Conservation (phyloP, 2,797 vertebrate genomes). For the Bovichtus diacanthus region DNA sequence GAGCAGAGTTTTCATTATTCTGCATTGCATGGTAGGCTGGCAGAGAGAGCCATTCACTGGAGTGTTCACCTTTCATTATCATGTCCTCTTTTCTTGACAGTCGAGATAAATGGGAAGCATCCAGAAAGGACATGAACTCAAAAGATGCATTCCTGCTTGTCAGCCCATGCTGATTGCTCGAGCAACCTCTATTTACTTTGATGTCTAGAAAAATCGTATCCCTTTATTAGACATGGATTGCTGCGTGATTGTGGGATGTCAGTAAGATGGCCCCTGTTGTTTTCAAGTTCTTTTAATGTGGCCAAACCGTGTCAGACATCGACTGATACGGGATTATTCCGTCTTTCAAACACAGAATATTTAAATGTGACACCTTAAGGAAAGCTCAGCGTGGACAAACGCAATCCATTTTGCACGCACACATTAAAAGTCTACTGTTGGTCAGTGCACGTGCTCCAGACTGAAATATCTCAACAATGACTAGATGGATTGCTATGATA, state of each 20-base stretch:
- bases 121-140: conserved; percentile 76
- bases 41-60: conserved; percentile 63
- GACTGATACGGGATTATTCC: neutral
- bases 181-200: conserved; percentile 74
- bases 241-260: conserved; percentile 50
- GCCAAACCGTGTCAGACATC: conserved; percentile 30
- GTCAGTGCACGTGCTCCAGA: no score
- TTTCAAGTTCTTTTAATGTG: conserved; percentile 37
- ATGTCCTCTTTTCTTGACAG: conserved; percentile 78
- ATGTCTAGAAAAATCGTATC: conserved; percentile 52
- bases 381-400: neutral
- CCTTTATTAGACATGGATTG: conserved; percentile 61
- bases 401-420: neutral
- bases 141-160: conserved; percentile 79
- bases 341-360: conserved; percentile 11
- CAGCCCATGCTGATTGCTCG: conserved; percentile 65
- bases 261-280: conserved; percentile 31
- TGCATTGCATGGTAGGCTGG: conserved; percentile 51
- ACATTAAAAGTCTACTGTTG: no score
- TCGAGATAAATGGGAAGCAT: conserved; percentile 81
- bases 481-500: neutral
- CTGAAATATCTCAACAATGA: no score
- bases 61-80: conserved; percentile 82
- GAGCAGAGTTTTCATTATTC: conserved; percentile 67
- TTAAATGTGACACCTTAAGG: neutral